These are phyloP conservation scores for Clivina fossor DNA, from an alignment of 2,888 invertebrate genomes.

Conservation along the genomic window DNA sequence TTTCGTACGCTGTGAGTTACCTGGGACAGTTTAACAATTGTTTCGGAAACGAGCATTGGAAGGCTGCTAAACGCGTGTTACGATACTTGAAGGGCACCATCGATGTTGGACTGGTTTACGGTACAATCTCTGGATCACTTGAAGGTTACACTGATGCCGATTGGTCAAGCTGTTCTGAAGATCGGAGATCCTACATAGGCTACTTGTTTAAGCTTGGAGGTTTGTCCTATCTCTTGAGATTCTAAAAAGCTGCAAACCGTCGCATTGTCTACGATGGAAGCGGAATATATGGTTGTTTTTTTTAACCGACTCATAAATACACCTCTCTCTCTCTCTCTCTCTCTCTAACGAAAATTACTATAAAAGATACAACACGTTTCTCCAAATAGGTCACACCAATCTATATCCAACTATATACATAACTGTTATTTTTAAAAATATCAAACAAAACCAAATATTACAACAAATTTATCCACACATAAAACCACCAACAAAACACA, in stretches of 20 bases:
- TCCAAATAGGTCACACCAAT: too few relatives aligned
- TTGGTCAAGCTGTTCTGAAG: constrained; percentile 1
- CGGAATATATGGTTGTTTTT: constrained; percentile 17
- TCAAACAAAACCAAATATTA: too few relatives aligned
- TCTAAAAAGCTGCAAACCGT: constrained; percentile 4
- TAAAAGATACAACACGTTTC: too few relatives aligned
- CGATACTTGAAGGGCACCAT: constrained; percentile 3
- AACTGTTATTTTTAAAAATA: too few relatives aligned
- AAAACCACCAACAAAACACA: too few relatives aligned
- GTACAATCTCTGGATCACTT: not conserved
- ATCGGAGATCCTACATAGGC: constrained; percentile 7
- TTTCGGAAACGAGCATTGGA: constrained; percentile 1
- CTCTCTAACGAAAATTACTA: too few relatives aligned
- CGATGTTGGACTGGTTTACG: not conserved
- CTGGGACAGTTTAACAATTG: constrained; percentile 16
- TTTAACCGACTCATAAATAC: too few relatives aligned
- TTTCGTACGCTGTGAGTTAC: constrained; percentile 13
- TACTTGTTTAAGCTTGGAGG: constrained; percentile 1
- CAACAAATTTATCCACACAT: too few relatives aligned
- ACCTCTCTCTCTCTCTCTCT: too few relatives aligned
- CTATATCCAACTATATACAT: too few relatives aligned
- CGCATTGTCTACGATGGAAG: constrained; percentile 2
- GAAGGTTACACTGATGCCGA: constrained; percentile 19
- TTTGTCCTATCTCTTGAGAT: not conserved
- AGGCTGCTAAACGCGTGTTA: constrained; percentile 7